Base-by-base conservation (phyloP, 2,888 invertebrate species). In the Metellina segmentata region DNA sequence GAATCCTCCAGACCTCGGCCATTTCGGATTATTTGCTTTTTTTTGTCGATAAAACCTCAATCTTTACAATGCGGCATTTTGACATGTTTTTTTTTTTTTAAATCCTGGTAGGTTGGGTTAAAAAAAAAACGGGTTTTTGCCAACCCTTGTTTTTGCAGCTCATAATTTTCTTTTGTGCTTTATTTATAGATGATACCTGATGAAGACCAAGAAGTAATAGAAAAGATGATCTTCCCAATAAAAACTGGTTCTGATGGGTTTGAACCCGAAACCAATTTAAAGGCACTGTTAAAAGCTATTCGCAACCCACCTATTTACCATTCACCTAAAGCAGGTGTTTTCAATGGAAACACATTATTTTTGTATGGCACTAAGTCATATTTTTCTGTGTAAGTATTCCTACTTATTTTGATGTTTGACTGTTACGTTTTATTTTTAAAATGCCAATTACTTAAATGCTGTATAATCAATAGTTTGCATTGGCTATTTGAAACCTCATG, bases 161-260 rank as follows among this genome's bases (percentile, higher is more conserved):
- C 34, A 34, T 34, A 34, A 34, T 34, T 34, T 34, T 34, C 34
- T 34, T 74, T 74, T 74, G 20, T 34, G n/a, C 19, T 74, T 74
- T 19, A 9, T 78, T 0, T 48, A 74, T 53, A 92, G 92, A 92
- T 92, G 92, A 92, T 92, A 61, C 92, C 92, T 16, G 92, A 92
- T 81, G 89, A 81, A 61, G 92, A 92, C 20, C 81, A 82, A 75
- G 92, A 92, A 70, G 85, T 89, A 0, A 82, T 92, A 11, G 69
- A 81, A 19, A 71, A 51, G 19, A 86, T 92, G 85, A 71, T 81
- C 34, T 92, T 92, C 53, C 85, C 89, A 9, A 81, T 92, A 7
- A 85, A 81, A 34, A 81, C 74, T 51, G 70, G 48, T 6, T 85
- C 85, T n/a, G 85, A 89, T 71, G 92, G 92, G n/a, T 89, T 34